Conservation (phyloP, 2,888 invertebrate genomes). For the Spisula subtruncata region DNA sequence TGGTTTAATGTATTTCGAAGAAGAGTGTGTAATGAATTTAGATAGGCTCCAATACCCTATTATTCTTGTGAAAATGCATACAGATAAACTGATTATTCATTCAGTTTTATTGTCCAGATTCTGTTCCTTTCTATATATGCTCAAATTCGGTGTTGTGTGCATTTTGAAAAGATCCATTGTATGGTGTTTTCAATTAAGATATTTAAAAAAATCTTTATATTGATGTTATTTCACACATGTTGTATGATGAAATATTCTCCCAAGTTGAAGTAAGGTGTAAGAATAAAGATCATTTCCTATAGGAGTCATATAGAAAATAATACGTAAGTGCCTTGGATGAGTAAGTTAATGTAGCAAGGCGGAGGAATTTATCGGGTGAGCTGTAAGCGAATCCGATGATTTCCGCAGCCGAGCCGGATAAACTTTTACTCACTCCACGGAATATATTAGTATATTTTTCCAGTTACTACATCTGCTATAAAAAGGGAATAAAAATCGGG, state of each 20-base stretch:
- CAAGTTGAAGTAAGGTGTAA: background rate
- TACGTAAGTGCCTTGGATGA: no score
- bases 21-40: background rate
- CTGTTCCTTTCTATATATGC: background rate
- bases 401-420: no score
- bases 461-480: no score
- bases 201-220: background rate
- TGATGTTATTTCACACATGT: background rate
- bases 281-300: background rate
- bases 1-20: background rate
- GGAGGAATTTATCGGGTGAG: no score
- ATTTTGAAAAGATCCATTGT: background rate
- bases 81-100: background rate
- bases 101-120: background rate
- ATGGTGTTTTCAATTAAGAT: constrained; percentile 1
- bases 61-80: background rate
- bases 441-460: no score
- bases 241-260: background rate
- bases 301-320: no score
- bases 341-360: no score
- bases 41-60: background rate
- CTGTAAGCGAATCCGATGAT: no score
- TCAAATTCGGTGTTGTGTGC: background rate
- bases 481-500: no score
- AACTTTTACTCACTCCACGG: no score